Evolutionary conservation across 2,797 vertebrate species (phyloP).

Genomic region (Nyctalus aviator): DNA sequence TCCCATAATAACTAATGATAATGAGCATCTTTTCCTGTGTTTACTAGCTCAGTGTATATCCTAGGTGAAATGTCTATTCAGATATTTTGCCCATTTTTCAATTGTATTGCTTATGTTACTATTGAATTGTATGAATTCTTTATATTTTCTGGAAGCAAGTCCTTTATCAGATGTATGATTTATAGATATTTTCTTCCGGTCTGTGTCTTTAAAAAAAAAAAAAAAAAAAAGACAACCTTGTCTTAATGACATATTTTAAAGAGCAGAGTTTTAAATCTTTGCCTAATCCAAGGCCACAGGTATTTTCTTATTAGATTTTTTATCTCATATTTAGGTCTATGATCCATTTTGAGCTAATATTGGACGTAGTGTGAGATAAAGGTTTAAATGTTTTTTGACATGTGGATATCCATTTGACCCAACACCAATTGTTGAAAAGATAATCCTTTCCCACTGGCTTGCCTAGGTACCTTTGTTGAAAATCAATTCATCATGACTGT

Average conservation of each 20-base stretch:
- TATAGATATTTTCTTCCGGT: slow-evolving; percentile 11
- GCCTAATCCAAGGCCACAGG: background rate
- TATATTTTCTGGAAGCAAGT: background rate
- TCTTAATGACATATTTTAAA: slow-evolving; percentile 12
- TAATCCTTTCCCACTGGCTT: background rate
- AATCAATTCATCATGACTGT: background rate
- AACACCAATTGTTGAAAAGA: background rate
- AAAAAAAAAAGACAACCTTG: background rate
- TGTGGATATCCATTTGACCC: background rate
- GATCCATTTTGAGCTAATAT: slow-evolving; percentile 44
- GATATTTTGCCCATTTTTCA: slow-evolving; percentile 15
- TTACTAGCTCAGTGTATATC: background rate
- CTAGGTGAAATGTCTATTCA: slow-evolving; percentile 46
- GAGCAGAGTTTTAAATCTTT: slow-evolving; percentile 29
- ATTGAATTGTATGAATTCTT: slow-evolving; percentile 28
- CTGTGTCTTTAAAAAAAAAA: background rate
- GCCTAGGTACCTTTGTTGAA: background rate
- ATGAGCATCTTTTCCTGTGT: background rate
- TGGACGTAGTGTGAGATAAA: background rate
- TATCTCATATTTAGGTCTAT: background rate
- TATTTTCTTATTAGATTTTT: slow-evolving; percentile 8
- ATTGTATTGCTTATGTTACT: background rate
- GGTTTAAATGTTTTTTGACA: background rate
- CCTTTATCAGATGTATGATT: background rate
- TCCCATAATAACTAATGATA: background rate